Evolutionary conservation across 2,797 vertebrate genomes (phyloP), one percentile per base, ranked within the genome.

Genomic region (Gephyroberyx darwinii): DNA sequence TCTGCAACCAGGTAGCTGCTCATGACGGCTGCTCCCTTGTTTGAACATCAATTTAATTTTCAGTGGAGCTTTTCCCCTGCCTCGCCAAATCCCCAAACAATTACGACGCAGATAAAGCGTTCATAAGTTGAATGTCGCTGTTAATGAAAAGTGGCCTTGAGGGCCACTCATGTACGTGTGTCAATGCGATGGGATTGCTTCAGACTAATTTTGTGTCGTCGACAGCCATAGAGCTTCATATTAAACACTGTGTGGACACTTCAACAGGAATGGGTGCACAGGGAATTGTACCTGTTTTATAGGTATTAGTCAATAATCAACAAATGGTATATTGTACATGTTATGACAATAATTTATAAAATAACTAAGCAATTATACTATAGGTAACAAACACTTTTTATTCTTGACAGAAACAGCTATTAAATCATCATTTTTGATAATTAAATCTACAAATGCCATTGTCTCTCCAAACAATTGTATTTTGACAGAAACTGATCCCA

Each of bases 21-120:
- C 77, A 81, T 89, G 87, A 91, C 89, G 93, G 87, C 82, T 82
- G 86, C 74, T 85, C 77, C 82, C 77, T 83, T 90, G 85, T 87
- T 84, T 85, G 85, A 90, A 88, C 89, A 90, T 88, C 79, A 84
- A 75, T 89, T 92, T 91, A 86, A 92, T 91, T 90, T 91, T 77
- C 80, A 72, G 75, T 39, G 5, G 75, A 78, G 71, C 82, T 86
- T 83, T 77, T 66, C 77, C 84, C 74, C 55, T 9, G 85, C 73
- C 74, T 71, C 75, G 48, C 71, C 73, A 86, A 91, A 84, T 90
- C 89, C 87, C 86, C 77, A 79, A 88, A 89, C 86, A 89, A 90
- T 92, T 89, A 90, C 47, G 51, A 65, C 80, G 69, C 74, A 82
- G 75, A 89, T 85, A 81, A 88, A 87, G 74, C 77, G 73, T 77